Evolutionary conservation across 2,113 vertebrate species (phyloP).

Genomic region (Thoracochromis brauschi): DNA sequence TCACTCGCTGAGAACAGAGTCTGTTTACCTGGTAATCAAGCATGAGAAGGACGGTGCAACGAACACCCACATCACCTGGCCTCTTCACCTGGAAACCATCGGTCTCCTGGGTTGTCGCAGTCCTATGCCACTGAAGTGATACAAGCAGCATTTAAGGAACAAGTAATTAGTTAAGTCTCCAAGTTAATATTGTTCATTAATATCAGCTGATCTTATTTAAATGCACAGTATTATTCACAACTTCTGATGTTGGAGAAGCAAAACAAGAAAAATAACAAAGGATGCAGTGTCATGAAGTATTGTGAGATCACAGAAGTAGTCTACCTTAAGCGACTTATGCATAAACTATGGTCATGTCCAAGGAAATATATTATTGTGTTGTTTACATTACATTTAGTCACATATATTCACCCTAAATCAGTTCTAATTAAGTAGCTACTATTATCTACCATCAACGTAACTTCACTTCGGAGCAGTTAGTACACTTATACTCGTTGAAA

Average conservation of each 20-base stretch:
- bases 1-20: neutral
- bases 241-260: neutral
- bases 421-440: neutral
- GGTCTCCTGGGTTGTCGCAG: conserved; percentile 96
- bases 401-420: neutral
- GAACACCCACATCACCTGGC: conserved; percentile 93
- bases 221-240: neutral
- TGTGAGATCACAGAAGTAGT: neutral
- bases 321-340: neutral
- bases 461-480: neutral
- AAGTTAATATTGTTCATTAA: fast-evolving
- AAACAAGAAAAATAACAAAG: neutral
- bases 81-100: conserved; percentile 99
- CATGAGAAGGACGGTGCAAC: conserved; percentile 98
- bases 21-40: conserved; percentile 91
- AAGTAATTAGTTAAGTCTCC: neutral
- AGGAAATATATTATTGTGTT: neutral
- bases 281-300: neutral
- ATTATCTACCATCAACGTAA: neutral
- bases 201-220: neutral
- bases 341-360: neutral
- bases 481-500: neutral
- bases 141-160: neutral
- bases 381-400: neutral
- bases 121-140: conserved; percentile 88